Evolutionary conservation across 2,797 vertebrate genomes (phyloP).

Genomic region (Anas flavirostris): DNA sequence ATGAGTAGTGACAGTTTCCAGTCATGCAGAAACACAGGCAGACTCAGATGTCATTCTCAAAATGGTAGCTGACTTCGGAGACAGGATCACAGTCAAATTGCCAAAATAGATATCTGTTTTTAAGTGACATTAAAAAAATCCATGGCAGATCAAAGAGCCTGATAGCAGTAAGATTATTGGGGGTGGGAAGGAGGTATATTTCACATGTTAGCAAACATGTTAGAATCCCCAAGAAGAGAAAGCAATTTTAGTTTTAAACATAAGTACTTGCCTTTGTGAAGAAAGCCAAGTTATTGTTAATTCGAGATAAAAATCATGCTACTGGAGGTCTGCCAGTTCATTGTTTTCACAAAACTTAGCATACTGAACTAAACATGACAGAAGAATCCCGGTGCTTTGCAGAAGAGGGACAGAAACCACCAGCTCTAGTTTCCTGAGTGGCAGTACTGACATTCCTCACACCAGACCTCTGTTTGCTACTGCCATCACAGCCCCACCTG

Average conservation of each 20-base stretch:
- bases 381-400: slow-evolving; percentile 3
- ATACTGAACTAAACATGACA: slow-evolving; percentile 1
- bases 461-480: neutral
- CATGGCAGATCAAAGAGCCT: neutral
- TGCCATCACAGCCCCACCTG: rapidly evolving
- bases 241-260: neutral
- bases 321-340: slow-evolving; percentile 18
- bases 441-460: neutral
- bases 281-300: slow-evolving; percentile 28
- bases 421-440: neutral
- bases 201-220: neutral
- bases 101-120: neutral
- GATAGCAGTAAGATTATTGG: neutral
- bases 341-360: slow-evolving; percentile 18
- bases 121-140: slow-evolving; percentile 17
- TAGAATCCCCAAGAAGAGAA: neutral
- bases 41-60: slow-evolving; percentile 57
- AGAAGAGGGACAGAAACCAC: neutral
- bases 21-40: slow-evolving; percentile 57
- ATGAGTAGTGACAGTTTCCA: slow-evolving; percentile 58
- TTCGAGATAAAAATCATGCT: slow-evolving; percentile 11
- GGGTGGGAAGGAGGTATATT: neutral
- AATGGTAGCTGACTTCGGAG: slow-evolving; percentile 32
- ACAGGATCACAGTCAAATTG: neutral
- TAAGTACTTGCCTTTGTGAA: neutral